Base-by-base conservation (phyloP, 2,888 invertebrate species). In the Pristionchus arcanus region DNA sequence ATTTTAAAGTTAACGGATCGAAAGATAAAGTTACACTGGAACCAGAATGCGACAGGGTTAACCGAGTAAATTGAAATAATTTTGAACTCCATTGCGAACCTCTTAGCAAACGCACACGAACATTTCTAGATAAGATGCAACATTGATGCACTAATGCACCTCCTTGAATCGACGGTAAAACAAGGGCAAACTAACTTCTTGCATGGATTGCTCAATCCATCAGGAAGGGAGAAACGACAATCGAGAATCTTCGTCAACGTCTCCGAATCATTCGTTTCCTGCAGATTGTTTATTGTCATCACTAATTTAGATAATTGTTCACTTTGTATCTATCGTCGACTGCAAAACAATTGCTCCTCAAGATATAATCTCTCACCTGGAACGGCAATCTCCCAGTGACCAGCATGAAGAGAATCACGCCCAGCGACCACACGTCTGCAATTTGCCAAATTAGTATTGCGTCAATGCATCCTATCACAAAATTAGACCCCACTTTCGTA, bases 191-290 rank as follows among this genome's bases (percentile, higher is more conserved):
- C 95, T 94, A 93, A 97, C 97, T 97, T 97, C 96, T 97, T 97
- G 96, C 99, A 99, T 91, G 97, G 97, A 89, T 96, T 96, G 21
- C 98, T 97, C 92, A 99, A 97, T 96, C 98, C 97, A 53, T 96
- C 96, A 89, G 99, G 98, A 95, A 98, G 97, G 90, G 97, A 97
- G 95, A 98, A 99, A 96, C 98, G 98, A 96, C 99, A 99, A 96
- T 99, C 99, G 97, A 99, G 98, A 93, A 99, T 99, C 98, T 98
- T 98, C 55, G 98, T 99, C 90, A 99, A 96, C 0, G 99, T 99
- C 96, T 99, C 99, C 94, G 98, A 98, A 96, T 99, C 99, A 96
- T 99, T 99, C 55, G 98, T 98, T 96, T 99, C 99, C 96, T 98
- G 98, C n/a, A 74, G 5, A n/a, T 5, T 28, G 7, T 4, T 28